Percentiles rank a stretch among this genome's conserved stretches.
Conservation (phyloP, 2,113 vertebrate species). For the Polyodon spathula region DNA sequence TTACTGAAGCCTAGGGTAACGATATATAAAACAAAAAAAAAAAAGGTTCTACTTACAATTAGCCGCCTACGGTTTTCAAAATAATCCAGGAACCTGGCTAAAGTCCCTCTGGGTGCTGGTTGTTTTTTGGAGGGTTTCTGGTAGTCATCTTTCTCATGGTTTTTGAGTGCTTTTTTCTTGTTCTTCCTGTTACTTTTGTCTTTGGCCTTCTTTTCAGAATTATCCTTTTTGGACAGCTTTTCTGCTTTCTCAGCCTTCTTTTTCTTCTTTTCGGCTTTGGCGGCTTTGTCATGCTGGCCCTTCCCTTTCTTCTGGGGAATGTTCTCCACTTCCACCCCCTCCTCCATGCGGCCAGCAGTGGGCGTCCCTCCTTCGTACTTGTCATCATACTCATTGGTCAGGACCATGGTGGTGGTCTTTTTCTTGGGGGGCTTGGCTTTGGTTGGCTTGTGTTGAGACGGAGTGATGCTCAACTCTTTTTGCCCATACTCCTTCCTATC, state of each 20-base stretch:
- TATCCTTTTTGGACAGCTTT: slow-evolving; percentile 69
- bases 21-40: neutral
- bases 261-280: slow-evolving; percentile 71
- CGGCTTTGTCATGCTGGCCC: slow-evolving; percentile 57
- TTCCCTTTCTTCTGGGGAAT: slow-evolving; percentile 60
- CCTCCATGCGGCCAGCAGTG: slow-evolving; percentile 51
- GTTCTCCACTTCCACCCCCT: slow-evolving; percentile 35
- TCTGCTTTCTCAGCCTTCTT: slow-evolving; percentile 68
- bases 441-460: slow-evolving; percentile 55
- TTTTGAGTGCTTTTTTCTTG: slow-evolving; percentile 60
- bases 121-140: slow-evolving; percentile 63
- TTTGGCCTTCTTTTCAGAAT: slow-evolving; percentile 68
- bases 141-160: slow-evolving; percentile 60
- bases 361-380: slow-evolving; percentile 59
- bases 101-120: slow-evolving; percentile 51
- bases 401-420: slow-evolving; percentile 62
- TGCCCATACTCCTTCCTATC: slow-evolving; percentile 59
- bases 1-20: too few relatives aligned
- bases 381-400: slow-evolving; percentile 78
- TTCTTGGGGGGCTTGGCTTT: slow-evolving; percentile 66
- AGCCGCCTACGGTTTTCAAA: slow-evolving; percentile 87
- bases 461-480: slow-evolving; percentile 43
- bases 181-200: slow-evolving; percentile 63
- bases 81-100: slow-evolving; percentile 72
- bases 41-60: slow-evolving; percentile 69